phyloP scores from a whole-genome alignment of 2,113 vertebrate genomes.

The Piprites chloris region DNA sequence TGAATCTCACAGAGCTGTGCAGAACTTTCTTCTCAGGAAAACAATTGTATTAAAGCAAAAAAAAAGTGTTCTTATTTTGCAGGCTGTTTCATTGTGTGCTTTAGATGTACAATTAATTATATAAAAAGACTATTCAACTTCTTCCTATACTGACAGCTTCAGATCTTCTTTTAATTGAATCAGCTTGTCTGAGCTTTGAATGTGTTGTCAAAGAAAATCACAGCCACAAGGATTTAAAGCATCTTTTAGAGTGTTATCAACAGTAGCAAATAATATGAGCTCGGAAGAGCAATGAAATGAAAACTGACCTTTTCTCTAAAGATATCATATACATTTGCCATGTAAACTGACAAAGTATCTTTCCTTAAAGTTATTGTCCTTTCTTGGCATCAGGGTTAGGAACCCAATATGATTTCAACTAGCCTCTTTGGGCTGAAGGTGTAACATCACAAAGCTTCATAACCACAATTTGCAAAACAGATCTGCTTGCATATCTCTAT shows the following conservation, averaged over 20 bases:
- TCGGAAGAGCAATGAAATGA: slow-evolving; percentile 15
- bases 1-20: neutral
- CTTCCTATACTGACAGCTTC: slow-evolving; percentile 1
- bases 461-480: neutral
- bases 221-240: neutral
- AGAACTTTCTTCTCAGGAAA: neutral
- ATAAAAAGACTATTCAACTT: slow-evolving; percentile 14
- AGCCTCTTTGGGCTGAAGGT: neutral
- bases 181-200: slow-evolving; percentile 17
- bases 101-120: slow-evolving; percentile 47
- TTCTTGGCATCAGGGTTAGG: neutral
- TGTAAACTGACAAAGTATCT: neutral
- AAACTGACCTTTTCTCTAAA: neutral
- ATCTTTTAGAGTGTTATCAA: slow-evolving; percentile 12
- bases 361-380: neutral
- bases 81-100: neutral
- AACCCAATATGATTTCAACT: neutral
- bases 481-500: neutral
- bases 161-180: slow-evolving; percentile 46
- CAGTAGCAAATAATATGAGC: neutral
- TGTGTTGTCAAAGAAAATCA: slow-evolving; percentile 42
- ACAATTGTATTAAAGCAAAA: neutral
- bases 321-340: neutral
- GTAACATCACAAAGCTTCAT: neutral
- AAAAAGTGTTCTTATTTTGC: neutral